Evolutionary conservation across 2,888 invertebrate species (phyloP).

Genomic region (Drosophila lacicola): DNA sequence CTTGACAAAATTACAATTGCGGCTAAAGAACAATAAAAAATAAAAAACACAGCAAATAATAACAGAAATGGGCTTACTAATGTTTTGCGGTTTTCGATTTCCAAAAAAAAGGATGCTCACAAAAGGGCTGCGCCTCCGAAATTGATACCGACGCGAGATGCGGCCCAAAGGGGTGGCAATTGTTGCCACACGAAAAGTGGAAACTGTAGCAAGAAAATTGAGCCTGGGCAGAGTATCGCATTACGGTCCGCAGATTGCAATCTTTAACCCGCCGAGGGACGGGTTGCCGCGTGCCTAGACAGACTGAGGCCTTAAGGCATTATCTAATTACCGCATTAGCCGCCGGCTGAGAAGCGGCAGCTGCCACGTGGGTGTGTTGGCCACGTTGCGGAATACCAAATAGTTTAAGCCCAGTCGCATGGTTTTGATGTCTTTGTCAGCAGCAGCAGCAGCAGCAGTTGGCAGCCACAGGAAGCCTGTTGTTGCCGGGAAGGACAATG

Average conservation of each 20-base stretch:
- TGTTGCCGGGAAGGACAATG: slow-evolving; percentile 39
- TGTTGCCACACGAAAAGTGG: slow-evolving; percentile 31
- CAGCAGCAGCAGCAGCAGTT: slow-evolving; percentile 17
- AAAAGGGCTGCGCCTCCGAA: slow-evolving; percentile 64
- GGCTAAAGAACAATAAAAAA: slow-evolving; percentile 55
- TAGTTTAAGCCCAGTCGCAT: slow-evolving; percentile 57
- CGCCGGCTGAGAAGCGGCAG: slow-evolving; percentile 45
- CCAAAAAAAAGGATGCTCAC: slow-evolving; percentile 68
- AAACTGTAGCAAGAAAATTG: slow-evolving; percentile 61
- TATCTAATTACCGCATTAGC: slow-evolving; percentile 79
- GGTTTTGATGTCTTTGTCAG: slow-evolving; percentile 72
- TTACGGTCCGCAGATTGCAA: slow-evolving; percentile 70
- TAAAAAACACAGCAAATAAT: slow-evolving; percentile 30
- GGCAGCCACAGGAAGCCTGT: slow-evolving; percentile 59
- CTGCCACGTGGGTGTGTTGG: slow-evolving; percentile 70
- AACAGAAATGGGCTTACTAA: slow-evolving; percentile 64
- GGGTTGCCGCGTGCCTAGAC: slow-evolving; percentile 64
- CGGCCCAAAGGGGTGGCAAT: slow-evolving; percentile 65
- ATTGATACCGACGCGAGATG: slow-evolving; percentile 59
- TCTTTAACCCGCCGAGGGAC: slow-evolving; percentile 60
- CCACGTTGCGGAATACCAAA: slow-evolving; percentile 48
- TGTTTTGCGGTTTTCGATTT: slow-evolving; percentile 73
- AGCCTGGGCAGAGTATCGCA: slow-evolving; percentile 50
- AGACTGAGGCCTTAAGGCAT: slow-evolving; percentile 36
- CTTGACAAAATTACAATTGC: slow-evolving; percentile 76